A percentile compares a stretch with the other conserved stretches of the same genome.
These are phyloP conservation scores for Acipenser transmontanus DNA, from an alignment of 2,797 vertebrate species.

Conservation along the genomic window DNA sequence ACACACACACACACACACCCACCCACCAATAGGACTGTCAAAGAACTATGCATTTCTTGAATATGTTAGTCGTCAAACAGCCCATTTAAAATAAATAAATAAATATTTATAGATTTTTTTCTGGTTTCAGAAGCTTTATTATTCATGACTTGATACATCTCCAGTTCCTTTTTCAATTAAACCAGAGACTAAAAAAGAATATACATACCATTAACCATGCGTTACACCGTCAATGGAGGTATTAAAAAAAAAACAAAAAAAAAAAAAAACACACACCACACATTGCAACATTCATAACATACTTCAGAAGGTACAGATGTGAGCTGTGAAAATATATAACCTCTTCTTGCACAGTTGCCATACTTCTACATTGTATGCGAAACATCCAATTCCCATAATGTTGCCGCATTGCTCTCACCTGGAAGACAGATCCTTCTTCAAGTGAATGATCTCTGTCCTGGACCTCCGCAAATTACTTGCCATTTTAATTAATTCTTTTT, in stretches of 20 bases:
- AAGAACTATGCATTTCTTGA: too few relatives aligned
- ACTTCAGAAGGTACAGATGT: not conserved
- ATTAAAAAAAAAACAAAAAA: too few relatives aligned
- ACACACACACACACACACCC: not conserved
- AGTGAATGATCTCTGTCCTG: conserved; percentile 71
- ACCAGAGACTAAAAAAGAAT: too few relatives aligned
- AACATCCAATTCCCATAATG: not conserved
- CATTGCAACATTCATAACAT: not conserved
- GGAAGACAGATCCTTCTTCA: conserved; percentile 57
- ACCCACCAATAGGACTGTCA: not conserved
- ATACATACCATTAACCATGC: too few relatives aligned
- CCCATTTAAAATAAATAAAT: too few relatives aligned
- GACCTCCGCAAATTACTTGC: conserved; percentile 70
- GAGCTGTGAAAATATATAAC: not conserved
- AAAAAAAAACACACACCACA: not conserved
- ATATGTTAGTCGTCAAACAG: too few relatives aligned
- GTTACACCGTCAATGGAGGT: too few relatives aligned
- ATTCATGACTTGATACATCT: too few relatives aligned
- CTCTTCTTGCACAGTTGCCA: not conserved
- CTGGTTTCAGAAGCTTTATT: too few relatives aligned
- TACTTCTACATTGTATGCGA: not conserved
- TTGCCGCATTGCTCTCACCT: conserved; percentile 55
- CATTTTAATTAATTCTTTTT: conserved; percentile 73
- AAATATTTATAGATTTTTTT: too few relatives aligned
- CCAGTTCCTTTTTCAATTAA: too few relatives aligned